Percentiles rank a stretch among this genome's conserved stretches.
Conservation (phyloP, 1,140 invertebrate genomes). For the Popillia japonica region DNA sequence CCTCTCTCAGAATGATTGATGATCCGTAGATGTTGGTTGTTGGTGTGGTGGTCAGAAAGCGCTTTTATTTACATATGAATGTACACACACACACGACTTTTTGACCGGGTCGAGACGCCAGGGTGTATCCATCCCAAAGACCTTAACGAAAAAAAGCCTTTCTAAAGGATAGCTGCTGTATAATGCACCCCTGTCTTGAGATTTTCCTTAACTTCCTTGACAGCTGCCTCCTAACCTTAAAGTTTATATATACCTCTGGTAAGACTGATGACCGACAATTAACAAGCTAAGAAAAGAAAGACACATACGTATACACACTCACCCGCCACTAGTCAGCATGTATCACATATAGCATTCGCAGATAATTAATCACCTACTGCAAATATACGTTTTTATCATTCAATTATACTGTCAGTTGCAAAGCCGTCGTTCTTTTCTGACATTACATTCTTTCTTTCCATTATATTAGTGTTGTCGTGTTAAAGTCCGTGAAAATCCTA, state of each 20-base stretch:
- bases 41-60: slow-evolving; percentile 18
- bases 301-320: background rate
- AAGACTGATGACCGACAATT: slow-evolving; percentile 28
- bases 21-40: slow-evolving; percentile 6
- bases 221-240: background rate
- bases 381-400: slow-evolving; percentile 34
- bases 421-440: slow-evolving; percentile 7
- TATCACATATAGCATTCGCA: slow-evolving; percentile 12
- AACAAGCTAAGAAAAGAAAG: background rate
- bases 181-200: background rate
- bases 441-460: background rate
- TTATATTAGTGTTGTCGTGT: slow-evolving; percentile 15
- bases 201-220: slow-evolving; percentile 9
- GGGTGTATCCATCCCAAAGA: slow-evolving; percentile 4
- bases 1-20: slow-evolving; percentile 17
- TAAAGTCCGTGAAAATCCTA: background rate
- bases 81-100: slow-evolving; percentile 1
- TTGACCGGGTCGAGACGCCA: background rate
- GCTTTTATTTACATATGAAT: slow-evolving; percentile 33
- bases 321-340: background rate
- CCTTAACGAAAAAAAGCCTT: slow-evolving; percentile 9
- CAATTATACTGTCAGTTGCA: slow-evolving; percentile 35
- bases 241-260: slow-evolving; percentile 11
- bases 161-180: background rate
- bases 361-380: slow-evolving; percentile 29